A percentile compares a stretch with the other conserved stretches of the same genome.
These are phyloP conservation scores for Anguilla anguilla DNA, from an alignment of 2,797 vertebrate genomes.

Conservation along the genomic window DNA sequence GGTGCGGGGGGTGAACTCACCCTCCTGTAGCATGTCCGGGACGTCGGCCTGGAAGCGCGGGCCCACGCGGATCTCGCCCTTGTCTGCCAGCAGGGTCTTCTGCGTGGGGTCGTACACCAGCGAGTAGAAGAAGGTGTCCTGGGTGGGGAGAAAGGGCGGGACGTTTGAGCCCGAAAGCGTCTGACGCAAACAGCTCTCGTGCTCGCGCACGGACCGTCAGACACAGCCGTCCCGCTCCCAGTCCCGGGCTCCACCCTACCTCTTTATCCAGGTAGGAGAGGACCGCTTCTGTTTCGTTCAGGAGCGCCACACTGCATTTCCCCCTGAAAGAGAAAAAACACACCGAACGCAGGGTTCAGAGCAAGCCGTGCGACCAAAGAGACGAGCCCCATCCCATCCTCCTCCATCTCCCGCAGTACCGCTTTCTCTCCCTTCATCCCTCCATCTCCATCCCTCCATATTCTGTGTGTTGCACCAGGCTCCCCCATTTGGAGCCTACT, in stretches of 20 bases:
- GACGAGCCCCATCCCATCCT: neutral
- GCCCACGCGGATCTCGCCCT: constrained; percentile 95
- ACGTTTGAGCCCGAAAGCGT: neutral
- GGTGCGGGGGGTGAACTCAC: constrained; percentile 60
- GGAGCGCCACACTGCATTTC: constrained; percentile 92
- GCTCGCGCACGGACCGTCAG: neutral
- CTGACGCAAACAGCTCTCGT: neutral
- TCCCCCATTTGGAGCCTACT: neutral
- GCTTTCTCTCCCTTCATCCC: neutral
- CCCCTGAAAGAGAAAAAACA: constrained; percentile 71
- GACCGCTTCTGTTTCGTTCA: constrained; percentile 95
- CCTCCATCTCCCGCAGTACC: constrained; percentile 13
- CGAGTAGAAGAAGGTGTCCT: constrained; percentile 98
- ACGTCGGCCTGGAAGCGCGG: constrained; percentile 96
- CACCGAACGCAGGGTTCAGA: constrained; percentile 12
- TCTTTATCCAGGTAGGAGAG: constrained; percentile 96
- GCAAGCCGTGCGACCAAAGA: neutral
- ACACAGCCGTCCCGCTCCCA: neutral
- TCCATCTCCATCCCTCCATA: neutral
- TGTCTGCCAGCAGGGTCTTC: constrained; percentile 95
- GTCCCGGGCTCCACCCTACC: constrained; percentile 69
- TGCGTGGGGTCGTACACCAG: constrained; percentile 95
- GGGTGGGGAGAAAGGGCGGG: constrained; percentile 1
- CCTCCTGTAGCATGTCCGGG: constrained; percentile 93
- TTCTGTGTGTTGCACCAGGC: neutral